Evolutionary conservation across 2,888 invertebrate species (phyloP).

Genomic region (Patella depressa): DNA sequence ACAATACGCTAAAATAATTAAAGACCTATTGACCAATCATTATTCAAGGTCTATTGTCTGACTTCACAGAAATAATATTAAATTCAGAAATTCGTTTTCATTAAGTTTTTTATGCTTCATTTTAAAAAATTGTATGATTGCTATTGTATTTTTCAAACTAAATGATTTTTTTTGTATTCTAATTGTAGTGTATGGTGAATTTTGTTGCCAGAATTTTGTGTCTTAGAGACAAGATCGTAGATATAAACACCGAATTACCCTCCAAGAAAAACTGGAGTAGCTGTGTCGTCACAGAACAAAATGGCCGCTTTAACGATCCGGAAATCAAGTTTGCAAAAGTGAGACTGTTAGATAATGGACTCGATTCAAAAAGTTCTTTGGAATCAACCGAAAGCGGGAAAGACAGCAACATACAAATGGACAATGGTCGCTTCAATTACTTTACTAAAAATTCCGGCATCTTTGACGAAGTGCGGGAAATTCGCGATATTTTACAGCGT

Average conservation of each 20-base stretch:
- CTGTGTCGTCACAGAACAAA: slow-evolving; percentile 15
- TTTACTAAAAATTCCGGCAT: slow-evolving; percentile 19
- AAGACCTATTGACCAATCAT: no score
- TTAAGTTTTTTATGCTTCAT: no score
- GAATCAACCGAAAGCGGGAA: not conserved
- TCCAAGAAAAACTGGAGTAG: slow-evolving; percentile 34
- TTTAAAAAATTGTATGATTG: no score
- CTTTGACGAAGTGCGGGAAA: slow-evolving; percentile 53
- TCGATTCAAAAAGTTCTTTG: slow-evolving; percentile 33
- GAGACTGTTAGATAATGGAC: slow-evolving; percentile 52
- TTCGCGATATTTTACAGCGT: slow-evolving; percentile 59
- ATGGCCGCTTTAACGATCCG: slow-evolving; percentile 32
- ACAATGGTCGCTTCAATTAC: not conserved
- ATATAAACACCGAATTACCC: slow-evolving; percentile 28
- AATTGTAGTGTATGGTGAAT: slow-evolving; percentile 16
- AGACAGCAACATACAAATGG: not conserved
- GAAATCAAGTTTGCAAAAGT: slow-evolving; percentile 48
- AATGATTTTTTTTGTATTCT: not conserved
- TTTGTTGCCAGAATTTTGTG: slow-evolving; percentile 21
- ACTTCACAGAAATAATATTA: no score
- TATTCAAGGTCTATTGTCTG: no score
- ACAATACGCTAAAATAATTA: no score
- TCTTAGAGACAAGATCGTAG: slow-evolving; percentile 29
- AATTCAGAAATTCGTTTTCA: no score
- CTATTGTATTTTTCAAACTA: no score